Percentiles rank a stretch among this genome's conserved stretches.
Evolutionary conservation across 2,888 invertebrate species (phyloP).

Genomic region (Apamea crenata): DNA sequence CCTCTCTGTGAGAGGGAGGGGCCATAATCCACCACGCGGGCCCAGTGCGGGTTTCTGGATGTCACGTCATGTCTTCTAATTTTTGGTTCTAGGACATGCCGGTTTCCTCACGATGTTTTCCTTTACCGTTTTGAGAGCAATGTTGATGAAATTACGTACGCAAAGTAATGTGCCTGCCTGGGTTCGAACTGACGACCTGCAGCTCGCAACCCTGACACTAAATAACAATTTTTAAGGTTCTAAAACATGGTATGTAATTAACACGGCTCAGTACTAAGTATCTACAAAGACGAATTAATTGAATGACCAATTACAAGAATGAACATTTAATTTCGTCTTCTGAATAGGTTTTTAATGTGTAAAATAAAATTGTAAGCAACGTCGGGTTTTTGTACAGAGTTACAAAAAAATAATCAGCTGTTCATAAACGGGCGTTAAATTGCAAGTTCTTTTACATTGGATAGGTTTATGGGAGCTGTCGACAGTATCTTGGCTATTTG

Average conservation of each 20-base stretch:
- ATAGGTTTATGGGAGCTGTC: slow-evolving; percentile 10
- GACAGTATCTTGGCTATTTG: neutral
- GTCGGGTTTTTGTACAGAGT: slow-evolving; percentile 6
- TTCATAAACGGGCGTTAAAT: slow-evolving; percentile 21
- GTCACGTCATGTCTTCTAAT: no score
- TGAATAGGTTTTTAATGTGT: neutral
- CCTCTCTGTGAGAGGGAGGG: no score
- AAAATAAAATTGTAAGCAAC: slow-evolving; percentile 21
- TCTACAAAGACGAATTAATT: slow-evolving; percentile 49
- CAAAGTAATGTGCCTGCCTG: no score
- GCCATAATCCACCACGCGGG: no score
- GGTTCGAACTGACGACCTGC: no score
- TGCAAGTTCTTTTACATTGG: slow-evolving; percentile 8
- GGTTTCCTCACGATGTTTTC: no score
- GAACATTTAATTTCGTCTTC: slow-evolving; percentile 19
- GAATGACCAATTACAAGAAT: slow-evolving; percentile 36
- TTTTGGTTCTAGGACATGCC: no score
- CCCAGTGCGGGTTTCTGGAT: no score
- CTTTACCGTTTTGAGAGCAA: no score
- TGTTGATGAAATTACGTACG: no score
- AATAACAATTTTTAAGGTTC: neutral
- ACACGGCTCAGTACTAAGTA: slow-evolving; percentile 29
- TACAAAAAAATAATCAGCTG: slow-evolving; percentile 17
- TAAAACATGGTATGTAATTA: slow-evolving; percentile 25
- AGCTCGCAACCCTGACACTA: slow-evolving; percentile 15